A percentile compares a stretch with the other conserved stretches of the same genome.
Conservation (phyloP, 1,140 invertebrate genomes). For the Phocides pigmalion region DNA sequence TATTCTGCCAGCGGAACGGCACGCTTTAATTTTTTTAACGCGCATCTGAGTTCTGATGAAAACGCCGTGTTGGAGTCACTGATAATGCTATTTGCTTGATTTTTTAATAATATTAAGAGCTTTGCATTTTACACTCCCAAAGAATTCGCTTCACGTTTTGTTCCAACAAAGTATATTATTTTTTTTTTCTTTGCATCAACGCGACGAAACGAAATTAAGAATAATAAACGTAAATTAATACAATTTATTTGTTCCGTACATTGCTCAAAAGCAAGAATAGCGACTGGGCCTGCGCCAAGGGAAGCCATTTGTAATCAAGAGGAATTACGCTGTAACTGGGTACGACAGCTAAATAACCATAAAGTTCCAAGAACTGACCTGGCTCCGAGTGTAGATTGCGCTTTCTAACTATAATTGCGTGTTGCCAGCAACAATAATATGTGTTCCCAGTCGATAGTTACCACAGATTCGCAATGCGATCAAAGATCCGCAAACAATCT, state of each 20-base stretch:
- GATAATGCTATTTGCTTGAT: constrained; percentile 35
- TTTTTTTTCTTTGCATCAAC: no score
- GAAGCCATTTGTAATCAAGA: constrained; percentile 21
- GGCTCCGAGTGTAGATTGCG: constrained; percentile 8
- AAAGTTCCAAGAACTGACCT: constrained; percentile 27
- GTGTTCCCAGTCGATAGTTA: constrained; percentile 13
- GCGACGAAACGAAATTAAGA: no score
- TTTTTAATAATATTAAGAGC: constrained; percentile 32
- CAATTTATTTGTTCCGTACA: neutral
- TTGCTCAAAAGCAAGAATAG: neutral
- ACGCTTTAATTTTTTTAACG: constrained; percentile 30
- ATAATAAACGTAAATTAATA: neutral
- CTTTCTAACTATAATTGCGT: constrained; percentile 28
- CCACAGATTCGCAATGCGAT: constrained; percentile 29
- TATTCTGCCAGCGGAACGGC: constrained; percentile 31
- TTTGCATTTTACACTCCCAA: no score
- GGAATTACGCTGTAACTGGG: constrained; percentile 18
- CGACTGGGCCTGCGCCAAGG: neutral
- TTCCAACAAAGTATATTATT: no score
- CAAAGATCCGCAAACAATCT: constrained; percentile 34
- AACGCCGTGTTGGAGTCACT: constrained; percentile 31
- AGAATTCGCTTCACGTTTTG: no score
- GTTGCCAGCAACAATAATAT: constrained; percentile 24
- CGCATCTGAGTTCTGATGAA: constrained; percentile 34
- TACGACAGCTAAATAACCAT: constrained; percentile 24